Base-by-base conservation (phyloP, 2,888 invertebrate genomes). In the Nomada lathburiana region DNA sequence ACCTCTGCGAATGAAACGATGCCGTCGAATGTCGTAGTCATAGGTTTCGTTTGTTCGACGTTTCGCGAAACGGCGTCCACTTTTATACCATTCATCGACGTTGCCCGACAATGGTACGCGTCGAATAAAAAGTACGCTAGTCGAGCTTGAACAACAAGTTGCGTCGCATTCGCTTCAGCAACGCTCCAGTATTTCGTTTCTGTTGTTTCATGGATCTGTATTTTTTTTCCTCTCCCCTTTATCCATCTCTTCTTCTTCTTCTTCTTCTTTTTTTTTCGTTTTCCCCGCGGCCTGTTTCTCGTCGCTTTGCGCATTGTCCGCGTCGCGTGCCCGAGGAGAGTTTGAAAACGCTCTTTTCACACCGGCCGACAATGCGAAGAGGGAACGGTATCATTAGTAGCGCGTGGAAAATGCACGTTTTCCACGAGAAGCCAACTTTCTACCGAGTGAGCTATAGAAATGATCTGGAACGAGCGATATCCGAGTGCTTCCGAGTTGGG, bases 401-500 rank as follows among this genome's bases (percentile, higher is more conserved):
- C 76, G 77, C 70, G 73, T 74, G 77, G 83, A 83, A 82, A 83
- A 82, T 18, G 10, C n/a, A 26, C 67, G 36, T 65, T 75, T 62
- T 50, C 57, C 63, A 65, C 26, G 52, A 16, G 10, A 11, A 36
- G 69, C 52, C 44, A 59, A 83, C 83, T 83, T 69, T 78, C 78
- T 79, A 75, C 11, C 52, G 18, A 13, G 44, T 2, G 7, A 18
- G 20, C 71, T 18, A 65, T 64, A 57, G 76, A 72, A 67, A 72
- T 76, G 86, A 86, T 86, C 78, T 86, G 80, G 83, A 86, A 80
- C 86, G 62, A 42, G 36, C 53, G 75, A 83, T 78, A 86, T 71
- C 74, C 29, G 29, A 11, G 52, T 26, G 60, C 81, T 80, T 86
- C 76, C 84, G 55, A 64, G 52, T 80, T 23, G 18, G 44, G 60